Conservation (phyloP, 2,888 invertebrate genomes). For the Piscicola geometra region DNA sequence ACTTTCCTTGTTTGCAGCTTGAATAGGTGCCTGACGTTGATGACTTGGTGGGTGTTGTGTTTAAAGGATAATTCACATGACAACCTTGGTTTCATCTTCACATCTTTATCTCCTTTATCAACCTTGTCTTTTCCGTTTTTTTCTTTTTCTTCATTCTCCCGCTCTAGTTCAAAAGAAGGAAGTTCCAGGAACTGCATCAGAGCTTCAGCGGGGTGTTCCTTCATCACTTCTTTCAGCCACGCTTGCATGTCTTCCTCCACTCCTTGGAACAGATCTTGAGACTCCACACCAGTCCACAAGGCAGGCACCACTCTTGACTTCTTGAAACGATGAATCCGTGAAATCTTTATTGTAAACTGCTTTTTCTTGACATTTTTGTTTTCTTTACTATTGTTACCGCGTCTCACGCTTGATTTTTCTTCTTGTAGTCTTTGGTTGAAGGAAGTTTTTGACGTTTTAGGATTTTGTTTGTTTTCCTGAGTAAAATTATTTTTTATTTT, state of each 20-base stretch:
- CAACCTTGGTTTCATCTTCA: not conserved
- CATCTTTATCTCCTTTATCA: not conserved
- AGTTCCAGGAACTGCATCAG: slow-evolving; percentile 1
- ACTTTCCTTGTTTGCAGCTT: not conserved
- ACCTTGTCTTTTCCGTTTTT: no score
- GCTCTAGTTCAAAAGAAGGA: not conserved
- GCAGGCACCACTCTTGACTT: no score
- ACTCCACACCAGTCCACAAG: no score
- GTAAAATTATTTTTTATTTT: no score
- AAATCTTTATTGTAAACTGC: not conserved
- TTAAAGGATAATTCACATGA: not conserved
- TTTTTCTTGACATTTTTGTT: not conserved
- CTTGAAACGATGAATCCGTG: not conserved
- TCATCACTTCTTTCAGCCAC: not conserved
- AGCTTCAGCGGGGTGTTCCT: not conserved
- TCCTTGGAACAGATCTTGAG: no score
- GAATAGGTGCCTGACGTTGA: not conserved
- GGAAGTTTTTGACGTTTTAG: no score
- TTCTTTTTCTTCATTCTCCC: not conserved
- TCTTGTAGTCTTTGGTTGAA: no score
- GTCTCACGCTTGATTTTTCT: no score
- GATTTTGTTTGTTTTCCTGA: no score
- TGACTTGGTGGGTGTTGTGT: not conserved
- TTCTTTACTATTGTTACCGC: no score
- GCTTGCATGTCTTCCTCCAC: not conserved